Evolutionary conservation across 2,113 vertebrate genomes (phyloP).

Genomic region (Coturnix japonica): DNA sequence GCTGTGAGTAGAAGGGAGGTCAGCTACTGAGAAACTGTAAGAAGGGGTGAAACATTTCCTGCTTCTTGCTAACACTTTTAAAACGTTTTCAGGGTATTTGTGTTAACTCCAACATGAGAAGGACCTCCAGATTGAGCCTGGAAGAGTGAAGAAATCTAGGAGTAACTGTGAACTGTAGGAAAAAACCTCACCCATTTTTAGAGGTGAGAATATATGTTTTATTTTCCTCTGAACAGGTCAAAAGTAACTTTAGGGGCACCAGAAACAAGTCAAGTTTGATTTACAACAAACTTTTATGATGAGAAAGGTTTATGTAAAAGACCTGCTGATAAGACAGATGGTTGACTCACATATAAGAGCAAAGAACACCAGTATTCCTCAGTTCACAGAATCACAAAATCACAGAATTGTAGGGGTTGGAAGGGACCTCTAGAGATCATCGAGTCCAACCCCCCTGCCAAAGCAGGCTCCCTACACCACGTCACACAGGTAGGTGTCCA

Average conservation of each 20-base stretch:
- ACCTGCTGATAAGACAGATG: not conserved
- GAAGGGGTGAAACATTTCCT: not conserved
- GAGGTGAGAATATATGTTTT: not conserved
- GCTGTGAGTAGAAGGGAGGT: not conserved
- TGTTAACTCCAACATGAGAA: too few species aligned
- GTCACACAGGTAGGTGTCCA: too few species aligned
- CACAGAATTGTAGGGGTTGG: too few species aligned
- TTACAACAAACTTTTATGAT: not conserved
- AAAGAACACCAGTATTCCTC: not conserved
- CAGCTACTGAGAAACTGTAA: not conserved
- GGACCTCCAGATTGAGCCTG: not conserved
- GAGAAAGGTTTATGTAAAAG: not conserved
- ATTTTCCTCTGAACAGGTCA: not conserved
- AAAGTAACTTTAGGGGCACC: not conserved
- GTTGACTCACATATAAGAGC: not conserved
- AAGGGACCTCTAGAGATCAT: too few species aligned
- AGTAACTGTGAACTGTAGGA: not conserved
- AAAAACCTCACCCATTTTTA: not conserved
- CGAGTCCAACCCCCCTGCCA: too few species aligned
- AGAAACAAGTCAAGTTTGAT: not conserved
- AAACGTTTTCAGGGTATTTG: too few species aligned
- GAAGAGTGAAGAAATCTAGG: not conserved
- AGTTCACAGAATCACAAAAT: too few species aligned
- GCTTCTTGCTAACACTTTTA: not conserved
- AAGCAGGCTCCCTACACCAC: too few species aligned